These are phyloP conservation scores for Thunnus thynnus DNA, from an alignment of 2,113 vertebrate species.

Conservation along the genomic window DNA sequence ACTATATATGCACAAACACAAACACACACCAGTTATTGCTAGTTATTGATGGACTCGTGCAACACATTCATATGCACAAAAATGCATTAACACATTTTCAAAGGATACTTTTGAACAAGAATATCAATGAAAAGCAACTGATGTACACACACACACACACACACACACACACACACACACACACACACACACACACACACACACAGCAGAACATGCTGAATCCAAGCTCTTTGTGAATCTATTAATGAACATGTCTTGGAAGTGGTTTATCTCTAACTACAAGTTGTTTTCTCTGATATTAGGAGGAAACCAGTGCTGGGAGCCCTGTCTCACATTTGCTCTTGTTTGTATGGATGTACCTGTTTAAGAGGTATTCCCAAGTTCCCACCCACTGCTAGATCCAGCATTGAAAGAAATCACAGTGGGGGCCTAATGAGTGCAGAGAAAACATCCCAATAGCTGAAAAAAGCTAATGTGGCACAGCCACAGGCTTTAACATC, in stretches of 20 bases:
- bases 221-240: too few relatives aligned
- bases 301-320: constrained; percentile 25
- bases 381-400: constrained; percentile 36
- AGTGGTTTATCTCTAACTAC: constrained; percentile 11
- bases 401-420: constrained; percentile 35
- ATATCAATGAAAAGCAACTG: not conserved
- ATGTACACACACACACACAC: not conserved
- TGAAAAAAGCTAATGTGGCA: constrained; percentile 51
- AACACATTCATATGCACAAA: too few relatives aligned
- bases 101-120: not conserved
- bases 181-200: not conserved
- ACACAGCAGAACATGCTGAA: too few relatives aligned
- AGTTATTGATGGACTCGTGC: too few relatives aligned
- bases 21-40: not conserved
- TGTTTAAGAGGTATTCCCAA: constrained; percentile 44
- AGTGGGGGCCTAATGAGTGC: constrained; percentile 50
- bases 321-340: constrained; percentile 1
- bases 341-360: constrained; percentile 29
- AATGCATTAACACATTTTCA: not conserved
- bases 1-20: not conserved
- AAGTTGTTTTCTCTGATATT: constrained; percentile 25
- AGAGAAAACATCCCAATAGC: constrained; percentile 41
- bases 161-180: not conserved
- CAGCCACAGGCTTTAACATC: constrained; percentile 44
- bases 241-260: not conserved